These are phyloP conservation scores for Pleuronectes platessa DNA, from an alignment of 2,113 vertebrate genomes.

Conservation along the genomic window DNA sequence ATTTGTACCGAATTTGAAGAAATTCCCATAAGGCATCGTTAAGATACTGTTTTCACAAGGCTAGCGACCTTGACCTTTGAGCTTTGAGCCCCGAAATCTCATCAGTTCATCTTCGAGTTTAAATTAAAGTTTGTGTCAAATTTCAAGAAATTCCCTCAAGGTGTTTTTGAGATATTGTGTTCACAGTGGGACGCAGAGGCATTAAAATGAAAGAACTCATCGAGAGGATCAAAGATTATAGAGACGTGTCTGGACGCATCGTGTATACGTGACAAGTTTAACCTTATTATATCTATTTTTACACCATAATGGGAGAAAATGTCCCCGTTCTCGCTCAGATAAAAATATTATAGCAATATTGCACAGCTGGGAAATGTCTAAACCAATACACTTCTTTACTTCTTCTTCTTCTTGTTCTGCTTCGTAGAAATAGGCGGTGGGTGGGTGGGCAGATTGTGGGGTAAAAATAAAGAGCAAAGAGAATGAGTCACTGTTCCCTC, in stretches of 20 bases:
- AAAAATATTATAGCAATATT: conserved; percentile 11
- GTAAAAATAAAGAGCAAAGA: conserved; percentile 77
- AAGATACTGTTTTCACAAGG: too few relatives aligned
- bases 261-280: too few relatives aligned
- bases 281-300: conserved; percentile 11
- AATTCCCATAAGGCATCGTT: too few relatives aligned
- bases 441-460: conserved; percentile 60
- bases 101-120: too few relatives aligned
- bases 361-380: conserved; percentile 52
- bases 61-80: too few relatives aligned
- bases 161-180: too few relatives aligned
- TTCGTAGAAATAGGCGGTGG: conserved; percentile 33
- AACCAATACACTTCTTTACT: conserved; percentile 35
- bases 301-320: not conserved
- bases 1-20: too few relatives aligned
- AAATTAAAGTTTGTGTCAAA: too few relatives aligned
- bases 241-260: not conserved
- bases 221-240: not conserved
- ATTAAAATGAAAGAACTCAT: too few relatives aligned
- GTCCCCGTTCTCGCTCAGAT: not conserved
- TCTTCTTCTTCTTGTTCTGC: conserved; percentile 10
- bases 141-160: too few relatives aligned
- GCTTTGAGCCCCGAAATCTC: too few relatives aligned
- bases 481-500: conserved; percentile 79
- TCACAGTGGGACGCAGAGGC: too few relatives aligned